Evolutionary conservation across 2,888 invertebrate species (phyloP), one percentile per base, ranked within the genome.

Genomic region (Synergus laeviventris): DNA sequence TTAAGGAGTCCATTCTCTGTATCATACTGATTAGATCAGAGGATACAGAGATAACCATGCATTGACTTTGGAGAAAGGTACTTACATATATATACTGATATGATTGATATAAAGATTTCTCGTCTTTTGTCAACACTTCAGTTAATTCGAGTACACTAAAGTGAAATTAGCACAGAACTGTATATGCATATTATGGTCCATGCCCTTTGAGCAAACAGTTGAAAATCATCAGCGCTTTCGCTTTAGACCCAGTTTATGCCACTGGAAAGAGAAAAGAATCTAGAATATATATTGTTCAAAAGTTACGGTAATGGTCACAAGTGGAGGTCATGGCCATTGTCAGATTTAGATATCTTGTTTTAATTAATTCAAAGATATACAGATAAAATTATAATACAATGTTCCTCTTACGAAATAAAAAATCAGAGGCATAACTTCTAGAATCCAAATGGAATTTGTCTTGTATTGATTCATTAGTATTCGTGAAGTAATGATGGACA

Each of bases 261-360:
- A 39, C 60, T 42, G 2, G 21, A 7, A 18, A 45, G 42, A 66
- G 42, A 24, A 66, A 66, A 42, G 64, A 66, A 45, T 66, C 18
- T 66, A 66, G 64, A 66, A 66, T 45, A 45, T 45, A 16, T 45
- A 45, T 64, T 64, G 42, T 64, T 64, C 21, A 42, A 64, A 64
- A 64, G 39, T 64, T 64, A 42, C 64, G 42, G 14, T 21, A 12
- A 64, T 42, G 64, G 39, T 21, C 64, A 64, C 64, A 64, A 64
- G 39, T 21, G 14, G 39, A 39, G 14, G 45, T 45, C 4, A 45
- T 45, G 14, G 16, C 16, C 14, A 45, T 45, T 5, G 4, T 16
- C 16, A 45, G 14, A 45, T 45, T 45, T 14, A 45, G 45, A 45
- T 45, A 16, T 45, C 45, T 16, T 45, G 14, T 16, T 45, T 4